Conservation (phyloP, 2,113 vertebrate genomes). For the Sapajus apella region DNA sequence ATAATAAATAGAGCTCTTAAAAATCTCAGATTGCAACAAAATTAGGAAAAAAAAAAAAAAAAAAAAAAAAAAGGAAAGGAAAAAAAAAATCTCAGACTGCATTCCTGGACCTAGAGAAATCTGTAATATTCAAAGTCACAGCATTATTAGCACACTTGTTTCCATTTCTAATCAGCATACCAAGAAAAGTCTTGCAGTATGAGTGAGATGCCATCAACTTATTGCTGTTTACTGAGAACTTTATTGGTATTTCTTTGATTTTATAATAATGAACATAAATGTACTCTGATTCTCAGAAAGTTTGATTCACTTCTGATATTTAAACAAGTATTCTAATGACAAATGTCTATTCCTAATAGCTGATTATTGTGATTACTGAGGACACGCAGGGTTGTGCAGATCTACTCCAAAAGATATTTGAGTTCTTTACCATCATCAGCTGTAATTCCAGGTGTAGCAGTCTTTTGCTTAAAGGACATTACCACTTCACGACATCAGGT, state of each 20-base stretch:
- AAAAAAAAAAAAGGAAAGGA: fast-evolving
- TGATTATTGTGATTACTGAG: background rate
- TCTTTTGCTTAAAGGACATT: background rate
- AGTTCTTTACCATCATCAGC: background rate
- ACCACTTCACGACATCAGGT: background rate
- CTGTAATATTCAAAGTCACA: background rate
- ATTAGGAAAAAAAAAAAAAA: no score
- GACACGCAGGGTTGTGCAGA: background rate
- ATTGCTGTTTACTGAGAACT: background rate
- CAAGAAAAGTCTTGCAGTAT: background rate
- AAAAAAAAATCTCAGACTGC: background rate
- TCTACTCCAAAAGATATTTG: background rate
- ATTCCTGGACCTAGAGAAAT: background rate
- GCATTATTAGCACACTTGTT: background rate
- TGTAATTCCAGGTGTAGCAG: background rate
- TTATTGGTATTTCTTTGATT: background rate
- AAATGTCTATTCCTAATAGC: background rate
- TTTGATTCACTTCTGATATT: background rate
- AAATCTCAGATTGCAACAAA: background rate
- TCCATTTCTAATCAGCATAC: background rate
- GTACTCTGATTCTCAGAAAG: background rate
- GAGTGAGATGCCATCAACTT: background rate
- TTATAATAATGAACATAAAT: background rate
- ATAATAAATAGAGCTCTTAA: background rate
- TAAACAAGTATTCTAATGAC: background rate